Percentiles rank a stretch among this genome's conserved stretches.
These are phyloP conservation scores for Meriones unguiculatus DNA, from an alignment of 2,113 vertebrate species.

Conservation along the genomic window DNA sequence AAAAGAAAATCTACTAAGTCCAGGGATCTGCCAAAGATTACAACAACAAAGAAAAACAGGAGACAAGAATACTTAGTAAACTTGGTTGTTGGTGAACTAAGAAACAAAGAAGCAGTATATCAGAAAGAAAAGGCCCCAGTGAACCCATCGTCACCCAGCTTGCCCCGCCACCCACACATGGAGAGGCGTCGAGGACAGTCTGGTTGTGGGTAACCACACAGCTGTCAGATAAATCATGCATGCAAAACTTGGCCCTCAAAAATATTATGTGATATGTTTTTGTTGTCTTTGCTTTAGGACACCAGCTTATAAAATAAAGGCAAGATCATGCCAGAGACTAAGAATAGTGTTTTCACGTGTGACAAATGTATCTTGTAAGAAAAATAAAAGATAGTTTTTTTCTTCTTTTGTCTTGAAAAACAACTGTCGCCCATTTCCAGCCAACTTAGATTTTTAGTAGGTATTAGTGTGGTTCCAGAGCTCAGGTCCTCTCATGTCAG, in stretches of 20 bases:
- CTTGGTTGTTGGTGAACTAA: background rate
- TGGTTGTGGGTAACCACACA: constrained; percentile 44
- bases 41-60: background rate
- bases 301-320: constrained; percentile 68
- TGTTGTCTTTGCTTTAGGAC: constrained; percentile 47
- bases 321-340: constrained; percentile 51
- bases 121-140: background rate
- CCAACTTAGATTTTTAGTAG: background rate
- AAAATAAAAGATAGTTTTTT: background rate
- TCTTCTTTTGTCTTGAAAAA: background rate
- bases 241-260: background rate
- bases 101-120: background rate
- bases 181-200: background rate
- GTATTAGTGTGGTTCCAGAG: background rate
- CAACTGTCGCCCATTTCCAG: background rate
- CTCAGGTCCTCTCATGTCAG: background rate
- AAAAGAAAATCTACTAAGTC: background rate
- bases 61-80: background rate
- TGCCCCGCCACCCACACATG: background rate
- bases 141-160: background rate
- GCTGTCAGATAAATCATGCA: constrained; percentile 53
- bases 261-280: constrained; percentile 68
- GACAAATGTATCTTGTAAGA: constrained; percentile 51
- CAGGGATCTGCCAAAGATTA: background rate
- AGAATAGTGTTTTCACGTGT: constrained; percentile 68